These are phyloP conservation scores for Ageneiosus marmoratus DNA, from an alignment of 2,113 vertebrate genomes.

Conservation along the genomic window DNA sequence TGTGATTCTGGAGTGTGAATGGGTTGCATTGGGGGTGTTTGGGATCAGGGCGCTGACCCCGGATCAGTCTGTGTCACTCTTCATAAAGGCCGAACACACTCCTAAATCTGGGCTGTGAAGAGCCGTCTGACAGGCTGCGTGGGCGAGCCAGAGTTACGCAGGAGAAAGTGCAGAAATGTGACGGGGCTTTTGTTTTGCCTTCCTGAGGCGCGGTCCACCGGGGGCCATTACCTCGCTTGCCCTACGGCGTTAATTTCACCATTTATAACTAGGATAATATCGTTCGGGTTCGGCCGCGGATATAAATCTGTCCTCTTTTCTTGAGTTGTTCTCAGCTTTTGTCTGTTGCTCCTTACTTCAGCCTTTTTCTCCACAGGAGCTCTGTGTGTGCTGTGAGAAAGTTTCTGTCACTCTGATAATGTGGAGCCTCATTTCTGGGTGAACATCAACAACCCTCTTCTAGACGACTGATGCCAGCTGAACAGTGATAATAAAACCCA, in stretches of 20 bases:
- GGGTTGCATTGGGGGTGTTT: conserved; percentile 22
- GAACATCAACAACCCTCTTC: conserved; percentile 2
- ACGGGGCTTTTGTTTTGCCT: conserved; percentile 70
- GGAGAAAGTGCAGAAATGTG: conserved; percentile 73
- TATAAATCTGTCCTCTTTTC: conserved; percentile 58
- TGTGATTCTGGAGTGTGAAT: conserved; percentile 48
- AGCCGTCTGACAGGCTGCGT: conserved; percentile 70
- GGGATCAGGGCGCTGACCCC: conserved; percentile 42
- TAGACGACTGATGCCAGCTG: background rate
- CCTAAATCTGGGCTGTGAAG: conserved; percentile 73
- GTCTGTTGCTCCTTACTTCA: conserved; percentile 42
- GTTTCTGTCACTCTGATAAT: conserved; percentile 27
- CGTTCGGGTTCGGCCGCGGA: conserved; percentile 50
- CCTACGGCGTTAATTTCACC: conserved; percentile 72
- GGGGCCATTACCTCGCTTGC: conserved; percentile 65
- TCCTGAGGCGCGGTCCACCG: conserved; percentile 66
- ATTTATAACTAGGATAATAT: conserved; percentile 69
- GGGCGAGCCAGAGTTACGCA: conserved; percentile 71
- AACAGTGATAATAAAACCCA: background rate
- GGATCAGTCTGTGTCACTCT: conserved; percentile 52
- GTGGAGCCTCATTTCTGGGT: conserved; percentile 22
- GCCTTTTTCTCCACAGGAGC: conserved; percentile 41
- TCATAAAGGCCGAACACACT: conserved; percentile 67
- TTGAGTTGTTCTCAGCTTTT: conserved; percentile 51
- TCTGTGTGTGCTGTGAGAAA: conserved; percentile 23